Conservation (phyloP, 1,140 invertebrate species). For the Ditylenchus dipsaci region DNA sequence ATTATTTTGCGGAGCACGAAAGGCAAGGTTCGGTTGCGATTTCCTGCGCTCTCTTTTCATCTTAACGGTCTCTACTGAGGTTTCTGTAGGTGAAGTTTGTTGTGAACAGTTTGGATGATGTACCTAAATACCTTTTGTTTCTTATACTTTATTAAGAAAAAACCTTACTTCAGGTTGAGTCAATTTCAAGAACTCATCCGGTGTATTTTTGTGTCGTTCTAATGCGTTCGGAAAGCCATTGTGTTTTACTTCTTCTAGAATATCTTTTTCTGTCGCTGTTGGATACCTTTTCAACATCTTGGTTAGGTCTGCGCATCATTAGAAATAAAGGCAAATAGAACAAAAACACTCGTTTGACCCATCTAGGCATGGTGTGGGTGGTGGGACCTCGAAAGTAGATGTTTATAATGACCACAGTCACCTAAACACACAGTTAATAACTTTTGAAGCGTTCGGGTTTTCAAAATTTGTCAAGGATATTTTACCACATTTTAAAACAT, state of each 20-base stretch:
- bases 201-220: background rate
- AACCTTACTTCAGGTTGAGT: conserved; percentile 5
- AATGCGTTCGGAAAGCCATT: background rate
- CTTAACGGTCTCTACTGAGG: no score
- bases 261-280: conserved; percentile 1
- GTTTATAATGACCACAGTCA: conserved; percentile 96
- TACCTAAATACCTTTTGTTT: no score
- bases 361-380: conserved; percentile 82
- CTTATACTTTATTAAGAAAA: conserved; percentile 2
- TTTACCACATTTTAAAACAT: background rate
- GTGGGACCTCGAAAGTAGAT: conserved; percentile 92
- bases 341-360: conserved; percentile 87
- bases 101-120: no score
- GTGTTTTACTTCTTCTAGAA: conserved; percentile 6
- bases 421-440: conserved; percentile 13
- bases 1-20: no score
- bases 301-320: conserved; percentile 42
- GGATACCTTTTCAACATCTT: conserved; percentile 2
- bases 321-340: conserved; percentile 33
- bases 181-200: conserved; percentile 9
- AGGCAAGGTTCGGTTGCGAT: no score
- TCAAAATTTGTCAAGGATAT: no score
- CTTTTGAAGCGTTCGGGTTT: no score
- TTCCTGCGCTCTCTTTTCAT: no score
- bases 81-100: no score